phyloP scores from a whole-genome alignment of 2,113 vertebrate genomes.

The Paraplagusia blochii region DNA sequence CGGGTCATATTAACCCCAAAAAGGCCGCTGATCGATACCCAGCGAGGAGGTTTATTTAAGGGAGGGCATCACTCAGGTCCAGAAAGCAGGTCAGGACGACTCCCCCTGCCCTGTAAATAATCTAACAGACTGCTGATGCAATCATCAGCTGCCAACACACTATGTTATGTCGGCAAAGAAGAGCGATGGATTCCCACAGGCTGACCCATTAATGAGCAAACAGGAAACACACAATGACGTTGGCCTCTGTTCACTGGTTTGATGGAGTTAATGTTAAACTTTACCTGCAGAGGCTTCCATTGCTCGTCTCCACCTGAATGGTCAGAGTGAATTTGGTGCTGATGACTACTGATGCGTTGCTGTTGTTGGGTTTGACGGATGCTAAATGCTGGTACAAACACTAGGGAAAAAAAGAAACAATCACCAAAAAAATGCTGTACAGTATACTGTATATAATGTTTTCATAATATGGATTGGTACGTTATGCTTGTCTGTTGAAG shows the following conservation, averaged over 20 bases:
- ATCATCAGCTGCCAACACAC: conserved; percentile 51
- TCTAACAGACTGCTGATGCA: conserved; percentile 58
- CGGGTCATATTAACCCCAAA: conserved; percentile 77
- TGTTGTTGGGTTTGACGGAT: conserved; percentile 45
- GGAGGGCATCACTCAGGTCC: conserved; percentile 63
- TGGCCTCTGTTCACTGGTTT: not conserved
- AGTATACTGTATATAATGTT: too few species aligned
- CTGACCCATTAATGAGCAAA: conserved; percentile 16
- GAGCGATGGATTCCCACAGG: conserved; percentile 16
- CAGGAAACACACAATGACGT: conserved; percentile 11
- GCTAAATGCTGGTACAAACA: conserved; percentile 70
- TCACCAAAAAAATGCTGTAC: not conserved
- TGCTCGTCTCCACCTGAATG: conserved; percentile 47
- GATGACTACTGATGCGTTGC: conserved; percentile 61
- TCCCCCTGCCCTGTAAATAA: conserved; percentile 65
- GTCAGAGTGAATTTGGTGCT: conserved; percentile 71
- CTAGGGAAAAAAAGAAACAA: conserved; percentile 41
- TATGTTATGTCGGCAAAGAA: conserved; percentile 43
- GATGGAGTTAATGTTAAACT: not conserved
- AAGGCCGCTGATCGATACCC: conserved; percentile 63
- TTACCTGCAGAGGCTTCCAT: conserved; percentile 68
- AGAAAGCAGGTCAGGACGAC: conserved; percentile 67
- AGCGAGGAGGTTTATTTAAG: conserved; percentile 54
- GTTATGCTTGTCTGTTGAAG: too few species aligned
- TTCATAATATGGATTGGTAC: too few species aligned